These are phyloP conservation scores for Diabrotica balteata DNA, from an alignment of 2,888 invertebrate genomes.

Conservation along the genomic window DNA sequence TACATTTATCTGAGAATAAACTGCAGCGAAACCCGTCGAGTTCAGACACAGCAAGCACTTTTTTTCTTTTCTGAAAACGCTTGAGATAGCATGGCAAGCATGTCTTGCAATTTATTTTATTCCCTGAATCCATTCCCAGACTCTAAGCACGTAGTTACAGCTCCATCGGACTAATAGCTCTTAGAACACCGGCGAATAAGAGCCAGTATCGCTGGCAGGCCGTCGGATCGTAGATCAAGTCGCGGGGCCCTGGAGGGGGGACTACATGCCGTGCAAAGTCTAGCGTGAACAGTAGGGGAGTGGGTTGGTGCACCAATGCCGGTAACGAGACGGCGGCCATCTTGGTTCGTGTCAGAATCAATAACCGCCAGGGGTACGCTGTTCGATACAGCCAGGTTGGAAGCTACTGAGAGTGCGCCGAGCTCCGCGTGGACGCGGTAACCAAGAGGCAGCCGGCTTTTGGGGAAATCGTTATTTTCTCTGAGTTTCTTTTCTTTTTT, in stretches of 20 bases:
- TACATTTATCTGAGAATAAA: constrained; percentile 26
- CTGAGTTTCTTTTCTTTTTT: constrained; percentile 12
- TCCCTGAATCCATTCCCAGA: constrained; percentile 59
- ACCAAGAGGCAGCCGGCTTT: constrained; percentile 17
- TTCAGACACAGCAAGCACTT: constrained; percentile 30
- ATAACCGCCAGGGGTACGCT: constrained; percentile 52
- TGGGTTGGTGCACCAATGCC: constrained; percentile 54
- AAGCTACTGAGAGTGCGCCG: constrained; percentile 27
- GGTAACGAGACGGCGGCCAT: constrained; percentile 57
- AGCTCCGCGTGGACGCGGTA: not conserved
- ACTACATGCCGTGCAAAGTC: constrained; percentile 46
- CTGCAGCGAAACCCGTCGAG: constrained; percentile 30
- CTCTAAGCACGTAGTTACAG: constrained; percentile 56
- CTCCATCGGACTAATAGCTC: constrained; percentile 28
- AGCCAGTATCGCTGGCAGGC: constrained; percentile 39
- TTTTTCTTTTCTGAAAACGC: constrained; percentile 46
- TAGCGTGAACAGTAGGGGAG: constrained; percentile 51
- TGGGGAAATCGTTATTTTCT: constrained; percentile 30
- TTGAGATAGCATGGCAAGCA: constrained; percentile 53
- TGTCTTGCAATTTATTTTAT: constrained; percentile 60
- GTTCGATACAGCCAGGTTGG: constrained; percentile 54
- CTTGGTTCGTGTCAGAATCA: constrained; percentile 55
- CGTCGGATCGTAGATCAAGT: constrained; percentile 55
- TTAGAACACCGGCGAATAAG: constrained; percentile 27
- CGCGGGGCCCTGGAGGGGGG: constrained; percentile 43